Evolutionary conservation across 2,113 vertebrate species (phyloP), one percentile per base, ranked within the genome.

Genomic region (Podarcis muralis): DNA sequence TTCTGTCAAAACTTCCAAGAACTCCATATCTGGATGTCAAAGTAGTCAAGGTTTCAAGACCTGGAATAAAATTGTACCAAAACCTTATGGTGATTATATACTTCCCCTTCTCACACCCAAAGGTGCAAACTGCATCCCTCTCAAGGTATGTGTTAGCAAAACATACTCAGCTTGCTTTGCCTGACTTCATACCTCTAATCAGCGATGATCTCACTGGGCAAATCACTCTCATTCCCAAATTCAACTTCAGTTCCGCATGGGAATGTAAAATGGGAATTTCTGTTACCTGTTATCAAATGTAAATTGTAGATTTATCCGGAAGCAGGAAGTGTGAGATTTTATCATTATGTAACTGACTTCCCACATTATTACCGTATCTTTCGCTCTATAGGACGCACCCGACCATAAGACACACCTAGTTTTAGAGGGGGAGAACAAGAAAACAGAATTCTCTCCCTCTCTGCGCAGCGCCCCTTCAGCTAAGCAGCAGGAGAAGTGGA

Each of bases 1-100:
- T 94, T 99, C 99, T 0, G 99, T 98, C 86, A 99, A 94, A 92
- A 99, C 99, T 95, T 99, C 99, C 66, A 99, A 95, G 91, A 99
- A 99, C 95, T 99, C 99, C 98, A 99, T 99, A 86, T 99, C 98
- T 99, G 96, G 84, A 91, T 74, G 6, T 37, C 12, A 78, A 81
- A 57, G 62, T 53, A 81, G 96, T 98, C 88, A 98, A 98, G 97
- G 95, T 43, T 78, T 80, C 27, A 78, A 62, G 86, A 92, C 20
- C 79, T 83, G 16, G 83, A 87, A 87, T 7, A 85, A 87, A 75
- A 72, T 0, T 86, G 4, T 13, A 27, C 43, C 2, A 3, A 35
- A 71, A n/a, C 8, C 35, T 57, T 80, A 35, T 0, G 80, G 35
- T 37, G 37, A 13, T 23, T 69, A 27, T 65, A 62, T 7, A 7